Evolutionary conservation across 2,113 vertebrate species (phyloP), one percentile per base, ranked within the genome.

Genomic region (Gambusia affinis): DNA sequence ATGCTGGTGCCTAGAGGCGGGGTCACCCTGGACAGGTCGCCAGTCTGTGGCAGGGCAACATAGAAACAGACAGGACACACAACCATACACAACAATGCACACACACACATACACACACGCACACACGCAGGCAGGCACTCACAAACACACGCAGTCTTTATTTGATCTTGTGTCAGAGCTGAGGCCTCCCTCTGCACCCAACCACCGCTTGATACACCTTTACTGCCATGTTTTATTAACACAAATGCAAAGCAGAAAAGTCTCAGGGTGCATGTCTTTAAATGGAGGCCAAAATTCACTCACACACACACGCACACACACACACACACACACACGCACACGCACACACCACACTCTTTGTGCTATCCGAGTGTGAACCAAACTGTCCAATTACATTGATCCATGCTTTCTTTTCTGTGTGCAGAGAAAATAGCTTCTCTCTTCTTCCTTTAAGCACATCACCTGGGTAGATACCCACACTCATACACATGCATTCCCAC

Each of bases 361-460:
- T 63, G 75, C 54, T 70, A 51, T 51, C 72, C 54, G 80, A 79
- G 85, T 78, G 79, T 79, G 78, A 87, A 69, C 77, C 74, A 79
- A 84, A 84, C 74, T 82, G 85, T 84, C 90, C 87, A 86, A 88
- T 91, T 88, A 88, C 81, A 81, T 81, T 86, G 85, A 90, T 83
- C 77, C 83, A 79, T 82, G 79, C 70, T 67, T 70, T 67, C 81
- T 81, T 76, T 88, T 62, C 73, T 74, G 47, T 68, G 51, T 69
- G 69, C 66, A 47, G 64, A 60, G 63, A 78, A 85, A 80, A 76
- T 67, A 70, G 74, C 80, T 78, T 80, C 37, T 72, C 27, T n/a
- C 15, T 35, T 73, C 14, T 42, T 33, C 78, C 67, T 80, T 81
- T 63, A 79, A 82, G 70, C 65, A 70, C 67, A 82, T 79, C 72